Base-by-base conservation (phyloP, 2,888 invertebrate species). In the Spilosoma lubricipeda region DNA sequence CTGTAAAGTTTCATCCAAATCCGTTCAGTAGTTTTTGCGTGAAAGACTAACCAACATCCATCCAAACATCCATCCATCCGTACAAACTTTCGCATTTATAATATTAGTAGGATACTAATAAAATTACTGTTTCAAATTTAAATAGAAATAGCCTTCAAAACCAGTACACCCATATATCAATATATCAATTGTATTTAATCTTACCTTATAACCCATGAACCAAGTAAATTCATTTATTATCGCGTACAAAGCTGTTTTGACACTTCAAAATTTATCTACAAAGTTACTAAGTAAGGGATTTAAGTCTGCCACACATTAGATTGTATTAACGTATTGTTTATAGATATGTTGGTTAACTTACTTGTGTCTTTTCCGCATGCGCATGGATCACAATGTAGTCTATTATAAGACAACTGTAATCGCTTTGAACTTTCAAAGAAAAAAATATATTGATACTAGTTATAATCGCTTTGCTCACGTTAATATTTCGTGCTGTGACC, bases 281-380 rank as follows among this genome's bases (percentile, higher is more conserved):
- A 70, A 70, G 70, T 70, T 74, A 59, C 56, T 66, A 59, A 59
- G 56, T 59, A 66, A 48, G 73, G 70, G 52, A 69, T 52, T 65
- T 73, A 42, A 73, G 66, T 45, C 42, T 39, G n/a, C 33, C 70
- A 73, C 67, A 73, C 69, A 73, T 48, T 71, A 72, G 73, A 59
- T 48, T 67, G 65, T 75, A 74, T 79, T 75, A 76, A 56, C 42
- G 48, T 65, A 67, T 48, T 71, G 65, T 30, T 71, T 71, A 79
- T 75, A 82, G 72, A 79, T 48, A 67, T 63, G 63, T 30, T 30
- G 13, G 18, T 27, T 20, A 0, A 48, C 48, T 48, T 45, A 7
- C 48, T 48, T 63, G 63, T 15, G 30, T 63, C 30, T 30, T 30
- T 18, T 27, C 13, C 27, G 27, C 59, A 59, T 27, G 27, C 59